Percentiles rank a stretch among this genome's conserved stretches.
Conservation (phyloP, 2,113 vertebrate genomes). For the Machaerirhynchus nigripectus region DNA sequence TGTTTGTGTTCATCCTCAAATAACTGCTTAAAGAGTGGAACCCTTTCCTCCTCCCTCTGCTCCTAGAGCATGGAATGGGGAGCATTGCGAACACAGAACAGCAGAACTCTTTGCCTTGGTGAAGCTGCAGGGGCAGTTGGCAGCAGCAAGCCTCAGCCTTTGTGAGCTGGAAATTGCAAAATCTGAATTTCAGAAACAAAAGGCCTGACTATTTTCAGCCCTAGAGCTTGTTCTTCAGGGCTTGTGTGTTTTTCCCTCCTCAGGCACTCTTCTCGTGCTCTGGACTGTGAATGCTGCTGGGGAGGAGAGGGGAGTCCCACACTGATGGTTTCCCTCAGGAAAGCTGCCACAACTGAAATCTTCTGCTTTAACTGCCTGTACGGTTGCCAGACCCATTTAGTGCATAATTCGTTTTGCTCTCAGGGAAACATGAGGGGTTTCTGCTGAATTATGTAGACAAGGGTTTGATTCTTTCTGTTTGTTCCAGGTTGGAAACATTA, state of each 20-base stretch:
- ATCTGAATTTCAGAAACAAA: neutral
- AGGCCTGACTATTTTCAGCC: neutral
- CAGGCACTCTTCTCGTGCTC: neutral
- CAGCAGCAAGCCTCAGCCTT: neutral
- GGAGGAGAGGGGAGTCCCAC: neutral
- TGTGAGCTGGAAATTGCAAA: neutral
- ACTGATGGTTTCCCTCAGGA: neutral
- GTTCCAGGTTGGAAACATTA: neutral
- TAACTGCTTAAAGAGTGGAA: neutral
- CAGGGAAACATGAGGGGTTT: neutral
- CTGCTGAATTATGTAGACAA: neutral
- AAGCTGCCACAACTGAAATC: neutral
- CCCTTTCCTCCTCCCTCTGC: neutral
- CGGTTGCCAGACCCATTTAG: neutral
- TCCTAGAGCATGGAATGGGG: accelerated
- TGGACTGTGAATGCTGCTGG: neutral
- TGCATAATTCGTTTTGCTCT: neutral
- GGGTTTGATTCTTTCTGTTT: neutral
- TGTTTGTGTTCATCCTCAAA: neutral
- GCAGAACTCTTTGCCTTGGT: neutral
- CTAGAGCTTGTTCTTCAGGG: neutral
- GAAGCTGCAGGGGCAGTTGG: neutral
- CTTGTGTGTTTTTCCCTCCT: neutral
- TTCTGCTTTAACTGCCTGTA: neutral
- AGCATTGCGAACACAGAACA: neutral